These are phyloP conservation scores for Hydrocynus forskahlii DNA, from an alignment of 2,797 vertebrate genomes.

Conservation along the genomic window DNA sequence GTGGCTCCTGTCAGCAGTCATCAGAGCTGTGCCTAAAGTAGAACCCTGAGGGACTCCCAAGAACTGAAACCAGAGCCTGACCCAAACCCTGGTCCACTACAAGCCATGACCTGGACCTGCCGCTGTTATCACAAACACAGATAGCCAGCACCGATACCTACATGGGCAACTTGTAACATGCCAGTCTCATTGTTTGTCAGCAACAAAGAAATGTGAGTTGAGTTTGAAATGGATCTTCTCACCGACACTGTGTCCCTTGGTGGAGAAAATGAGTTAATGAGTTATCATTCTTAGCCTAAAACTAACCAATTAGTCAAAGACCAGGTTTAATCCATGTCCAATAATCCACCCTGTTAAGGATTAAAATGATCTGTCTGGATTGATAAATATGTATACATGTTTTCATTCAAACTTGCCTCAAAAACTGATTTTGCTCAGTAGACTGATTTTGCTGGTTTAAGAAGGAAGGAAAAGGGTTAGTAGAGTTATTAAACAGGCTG, in stretches of 20 bases:
- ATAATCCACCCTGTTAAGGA: no score
- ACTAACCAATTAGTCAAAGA: no score
- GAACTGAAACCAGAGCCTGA: constrained; percentile 41
- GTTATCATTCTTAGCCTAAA: neutral
- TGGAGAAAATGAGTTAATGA: neutral
- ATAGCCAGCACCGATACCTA: constrained; percentile 18
- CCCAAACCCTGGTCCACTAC: constrained; percentile 40
- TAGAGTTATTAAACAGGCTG: constrained; percentile 36
- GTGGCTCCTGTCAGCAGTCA: constrained; percentile 40
- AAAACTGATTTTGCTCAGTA: no score
- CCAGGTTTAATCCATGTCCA: no score
- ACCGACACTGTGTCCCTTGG: constrained; percentile 15
- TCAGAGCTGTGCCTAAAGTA: constrained; percentile 46
- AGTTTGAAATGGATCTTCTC: constrained; percentile 14
- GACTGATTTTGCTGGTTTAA: no score
- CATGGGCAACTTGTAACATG: constrained; percentile 34
- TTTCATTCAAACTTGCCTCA: no score
- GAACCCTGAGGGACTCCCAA: constrained; percentile 46
- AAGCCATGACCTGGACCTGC: constrained; percentile 49
- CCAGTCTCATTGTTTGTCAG: constrained; percentile 16
- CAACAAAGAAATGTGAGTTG: constrained; percentile 22
- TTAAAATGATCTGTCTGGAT: neutral
- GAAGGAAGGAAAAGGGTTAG: neutral
- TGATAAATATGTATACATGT: neutral
- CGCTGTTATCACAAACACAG: constrained; percentile 52